Conservation (phyloP, 2,113 vertebrate genomes). For the Phasianus colchicus region DNA sequence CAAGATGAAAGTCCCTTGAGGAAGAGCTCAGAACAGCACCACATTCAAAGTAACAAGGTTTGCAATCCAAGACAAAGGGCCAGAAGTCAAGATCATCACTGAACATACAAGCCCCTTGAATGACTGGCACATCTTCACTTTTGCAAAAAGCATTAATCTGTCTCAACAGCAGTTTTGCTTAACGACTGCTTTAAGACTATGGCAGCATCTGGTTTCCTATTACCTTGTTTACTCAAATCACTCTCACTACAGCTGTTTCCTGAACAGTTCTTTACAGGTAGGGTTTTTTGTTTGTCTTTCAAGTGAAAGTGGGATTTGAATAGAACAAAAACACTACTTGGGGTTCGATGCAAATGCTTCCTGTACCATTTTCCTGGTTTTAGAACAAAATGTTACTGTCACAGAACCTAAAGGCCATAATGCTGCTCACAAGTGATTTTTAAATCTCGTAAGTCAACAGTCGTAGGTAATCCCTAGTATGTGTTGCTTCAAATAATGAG, state of each 20-base stretch:
- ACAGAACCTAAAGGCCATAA: background rate
- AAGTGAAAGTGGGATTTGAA: background rate
- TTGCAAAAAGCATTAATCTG: background rate
- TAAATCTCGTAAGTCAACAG: background rate
- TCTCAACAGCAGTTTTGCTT: background rate
- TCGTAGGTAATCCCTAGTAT: background rate
- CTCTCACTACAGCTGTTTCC: slow-evolving; percentile 40
- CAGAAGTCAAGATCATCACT: rapidly evolving
- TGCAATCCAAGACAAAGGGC: background rate
- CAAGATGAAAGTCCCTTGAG: background rate
- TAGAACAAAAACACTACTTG: background rate
- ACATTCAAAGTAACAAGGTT: background rate
- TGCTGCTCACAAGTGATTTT: background rate
- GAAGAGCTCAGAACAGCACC: background rate
- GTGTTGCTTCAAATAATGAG: background rate
- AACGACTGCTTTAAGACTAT: background rate
- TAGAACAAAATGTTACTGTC: background rate
- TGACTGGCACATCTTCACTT: background rate
- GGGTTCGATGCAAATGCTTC: background rate
- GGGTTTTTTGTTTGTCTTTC: background rate
- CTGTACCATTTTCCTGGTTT: background rate
- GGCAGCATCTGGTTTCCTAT: background rate
- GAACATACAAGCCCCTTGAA: background rate
- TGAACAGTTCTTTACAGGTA: background rate
- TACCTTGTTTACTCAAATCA: slow-evolving; percentile 6